Percentiles rank a stretch among this genome's conserved stretches.
Conservation (phyloP, 2,888 invertebrate species). For the Limnephilus marmoratus region DNA sequence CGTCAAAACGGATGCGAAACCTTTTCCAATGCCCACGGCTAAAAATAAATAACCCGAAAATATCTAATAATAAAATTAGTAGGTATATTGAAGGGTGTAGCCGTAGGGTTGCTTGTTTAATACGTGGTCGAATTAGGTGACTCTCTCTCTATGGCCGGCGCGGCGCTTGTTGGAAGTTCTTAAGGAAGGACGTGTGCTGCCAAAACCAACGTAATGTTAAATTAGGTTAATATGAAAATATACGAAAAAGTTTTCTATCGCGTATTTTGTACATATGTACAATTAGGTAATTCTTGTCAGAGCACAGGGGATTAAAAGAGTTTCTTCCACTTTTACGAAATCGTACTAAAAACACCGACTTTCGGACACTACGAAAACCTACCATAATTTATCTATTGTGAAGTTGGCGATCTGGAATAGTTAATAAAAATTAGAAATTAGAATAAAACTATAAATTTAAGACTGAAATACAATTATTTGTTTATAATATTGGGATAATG, state of each 20-base stretch:
- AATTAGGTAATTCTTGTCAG: not conserved
- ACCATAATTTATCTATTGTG: not conserved
- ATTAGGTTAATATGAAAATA: not conserved
- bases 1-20: not conserved
- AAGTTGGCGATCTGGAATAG: too few relatives aligned
- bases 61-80: not conserved
- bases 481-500: too few relatives aligned
- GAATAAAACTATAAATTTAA: too few relatives aligned
- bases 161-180: not conserved
- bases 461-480: too few relatives aligned
- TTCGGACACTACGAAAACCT: not conserved
- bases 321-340: not conserved
- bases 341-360: not conserved
- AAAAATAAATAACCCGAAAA: not conserved
- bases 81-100: not conserved
- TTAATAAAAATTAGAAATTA: too few relatives aligned
- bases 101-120: not conserved
- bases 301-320: not conserved
- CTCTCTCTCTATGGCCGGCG: not conserved
- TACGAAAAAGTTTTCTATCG: not conserved
- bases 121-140: not conserved
- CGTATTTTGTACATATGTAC: not conserved
- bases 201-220: not conserved
- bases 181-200: not conserved
- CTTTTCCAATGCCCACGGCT: not conserved